These are phyloP conservation scores for Esox masquinongy DNA, from an alignment of 2,797 vertebrate genomes.

Conservation along the genomic window DNA sequence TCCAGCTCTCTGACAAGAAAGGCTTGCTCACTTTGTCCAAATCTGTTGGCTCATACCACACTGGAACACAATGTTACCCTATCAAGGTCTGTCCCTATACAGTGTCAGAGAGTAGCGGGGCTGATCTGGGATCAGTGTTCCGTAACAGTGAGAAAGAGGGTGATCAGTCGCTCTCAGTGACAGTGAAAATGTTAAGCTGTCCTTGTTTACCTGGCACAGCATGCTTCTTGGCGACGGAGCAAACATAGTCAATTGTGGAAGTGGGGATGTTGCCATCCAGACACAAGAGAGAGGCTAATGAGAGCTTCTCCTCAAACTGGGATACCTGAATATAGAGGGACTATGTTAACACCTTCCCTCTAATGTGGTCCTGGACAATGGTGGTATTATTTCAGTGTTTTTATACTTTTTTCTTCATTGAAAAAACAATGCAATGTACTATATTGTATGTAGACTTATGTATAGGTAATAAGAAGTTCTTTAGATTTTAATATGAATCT, in stretches of 20 bases:
- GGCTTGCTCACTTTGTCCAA: constrained; percentile 86
- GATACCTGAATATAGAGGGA: constrained; percentile 76
- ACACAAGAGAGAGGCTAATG: constrained; percentile 79
- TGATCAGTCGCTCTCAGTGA: not conserved
- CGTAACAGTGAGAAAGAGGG: not conserved
- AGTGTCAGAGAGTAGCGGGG: not conserved
- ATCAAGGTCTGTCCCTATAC: not conserved
- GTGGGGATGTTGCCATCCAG: constrained; percentile 88
- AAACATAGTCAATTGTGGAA: constrained; percentile 85
- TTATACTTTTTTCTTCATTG: not conserved
- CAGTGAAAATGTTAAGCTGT: not conserved
- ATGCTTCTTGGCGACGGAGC: constrained; percentile 76
- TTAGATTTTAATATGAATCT: not conserved
- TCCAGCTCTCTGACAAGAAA: constrained; percentile 89
- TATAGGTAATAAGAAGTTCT: not conserved
- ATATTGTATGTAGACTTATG: not conserved
- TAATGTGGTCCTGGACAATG: not conserved
- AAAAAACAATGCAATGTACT: not conserved
- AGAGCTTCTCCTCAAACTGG: constrained; percentile 80
- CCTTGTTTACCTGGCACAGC: constrained; percentile 74
- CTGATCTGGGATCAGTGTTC: not conserved
- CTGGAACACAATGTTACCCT: constrained; percentile 60
- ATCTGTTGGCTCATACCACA: constrained; percentile 91
- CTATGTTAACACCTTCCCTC: not conserved
- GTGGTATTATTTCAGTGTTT: not conserved